Percentiles rank a stretch among this genome's conserved stretches.
Conservation (phyloP, 64 coral and sea anemone species). For the Stylophora pistillata region DNA sequence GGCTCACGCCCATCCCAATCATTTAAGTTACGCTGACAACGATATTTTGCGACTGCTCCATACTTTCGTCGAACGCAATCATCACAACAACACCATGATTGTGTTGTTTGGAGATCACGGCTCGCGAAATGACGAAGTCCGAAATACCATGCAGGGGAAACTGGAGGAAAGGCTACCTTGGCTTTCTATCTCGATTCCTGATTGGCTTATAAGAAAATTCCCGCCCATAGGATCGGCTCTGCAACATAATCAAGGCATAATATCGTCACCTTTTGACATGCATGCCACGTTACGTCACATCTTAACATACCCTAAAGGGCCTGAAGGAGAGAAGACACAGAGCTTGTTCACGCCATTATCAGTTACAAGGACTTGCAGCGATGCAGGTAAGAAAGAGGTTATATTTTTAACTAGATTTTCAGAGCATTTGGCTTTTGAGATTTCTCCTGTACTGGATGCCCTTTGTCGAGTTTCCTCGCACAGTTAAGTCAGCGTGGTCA, state of each 20-base stretch:
- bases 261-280: conserved; percentile 80
- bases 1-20: conserved; percentile 74
- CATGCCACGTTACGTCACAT: conserved; percentile 87
- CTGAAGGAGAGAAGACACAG: conserved; percentile 71
- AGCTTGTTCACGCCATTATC: conserved; percentile 71
- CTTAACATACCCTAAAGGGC: conserved; percentile 66
- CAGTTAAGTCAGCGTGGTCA: too few species aligned
- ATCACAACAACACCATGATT: conserved; percentile 76
- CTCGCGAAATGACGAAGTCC: conserved; percentile 79
- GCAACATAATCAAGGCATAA: conserved; percentile 68
- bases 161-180: conserved; percentile 94
- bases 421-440: too few species aligned
- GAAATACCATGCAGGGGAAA: conserved; percentile 92
- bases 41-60: conserved; percentile 68
- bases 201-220: conserved; percentile 69
- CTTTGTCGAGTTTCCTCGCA: too few species aligned
- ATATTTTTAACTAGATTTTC: too few species aligned
- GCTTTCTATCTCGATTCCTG: conserved; percentile 87
- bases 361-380: conserved; percentile 51
- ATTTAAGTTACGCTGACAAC: conserved; percentile 74
- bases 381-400: conserved; percentile 61
- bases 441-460: too few species aligned
- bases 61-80: conserved; percentile 51
- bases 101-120: conserved; percentile 83
- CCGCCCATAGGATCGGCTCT: conserved; percentile 67